A percentile compares a stretch with the other conserved stretches of the same genome.
phyloP scores from a whole-genome alignment of 2,113 vertebrate species.

The Rattus rattus region DNA sequence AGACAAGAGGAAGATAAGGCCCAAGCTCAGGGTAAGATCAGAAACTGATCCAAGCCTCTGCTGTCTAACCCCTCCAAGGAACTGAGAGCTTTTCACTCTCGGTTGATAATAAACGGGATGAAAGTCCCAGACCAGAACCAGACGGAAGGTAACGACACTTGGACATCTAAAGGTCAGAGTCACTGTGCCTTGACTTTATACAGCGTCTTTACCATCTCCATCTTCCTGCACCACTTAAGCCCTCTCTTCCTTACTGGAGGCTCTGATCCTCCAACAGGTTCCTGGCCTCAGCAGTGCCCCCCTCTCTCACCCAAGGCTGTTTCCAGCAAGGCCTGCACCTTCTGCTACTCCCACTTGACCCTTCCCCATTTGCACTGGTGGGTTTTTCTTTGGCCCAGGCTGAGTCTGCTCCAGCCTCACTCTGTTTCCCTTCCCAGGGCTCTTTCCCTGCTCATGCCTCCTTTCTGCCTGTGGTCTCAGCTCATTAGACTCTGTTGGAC shows the following conservation, averaged over 20 bases:
- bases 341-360: conserved; percentile 82
- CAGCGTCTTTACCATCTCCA: conserved; percentile 1
- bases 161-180: conserved; percentile 27
- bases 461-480: conserved; percentile 2
- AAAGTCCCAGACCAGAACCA: conserved; percentile 76
- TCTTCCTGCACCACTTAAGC: conserved; percentile 60
- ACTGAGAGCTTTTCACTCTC: conserved; percentile 71
- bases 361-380: conserved; percentile 80
- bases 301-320: neutral
- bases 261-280: conserved; percentile 79
- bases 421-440: conserved; percentile 65
- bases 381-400: conserved; percentile 80
- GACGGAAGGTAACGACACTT: conserved; percentile 74
- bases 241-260: conserved; percentile 72
- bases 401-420: conserved; percentile 64
- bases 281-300: conserved; percentile 61
- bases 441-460: conserved; percentile 36
- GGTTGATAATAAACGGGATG: conserved; percentile 67
- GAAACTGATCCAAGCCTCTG: conserved; percentile 74
- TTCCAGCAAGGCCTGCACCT: conserved; percentile 78
- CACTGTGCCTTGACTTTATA: conserved; percentile 63
- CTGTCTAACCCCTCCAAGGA: conserved; percentile 73
- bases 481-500: neutral
- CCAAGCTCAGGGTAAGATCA: conserved; percentile 75
- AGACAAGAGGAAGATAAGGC: conserved; percentile 65